These are phyloP conservation scores for Sthenelais limicola DNA, from an alignment of 2,888 invertebrate species.

Conservation along the genomic window DNA sequence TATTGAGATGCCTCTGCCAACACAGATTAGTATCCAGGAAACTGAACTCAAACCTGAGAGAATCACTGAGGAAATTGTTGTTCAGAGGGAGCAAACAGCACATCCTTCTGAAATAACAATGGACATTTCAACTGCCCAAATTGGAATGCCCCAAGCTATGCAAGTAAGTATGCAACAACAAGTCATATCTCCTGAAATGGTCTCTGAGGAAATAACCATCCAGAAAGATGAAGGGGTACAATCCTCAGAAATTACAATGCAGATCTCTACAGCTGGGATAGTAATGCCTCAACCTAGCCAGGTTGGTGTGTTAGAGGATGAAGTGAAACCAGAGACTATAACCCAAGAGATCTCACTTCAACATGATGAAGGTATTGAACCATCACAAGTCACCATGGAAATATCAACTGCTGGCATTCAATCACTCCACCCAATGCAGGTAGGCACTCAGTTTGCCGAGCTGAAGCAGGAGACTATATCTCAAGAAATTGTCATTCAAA, in stretches of 20 bases:
- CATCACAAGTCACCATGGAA: constrained; percentile 23
- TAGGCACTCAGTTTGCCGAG: constrained; percentile 18
- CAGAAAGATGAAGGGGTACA: constrained; percentile 25
- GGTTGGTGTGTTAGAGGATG: not conserved
- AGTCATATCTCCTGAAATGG: not conserved
- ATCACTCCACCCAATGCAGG: constrained; percentile 24
- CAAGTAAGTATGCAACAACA: not conserved
- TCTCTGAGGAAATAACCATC: not conserved
- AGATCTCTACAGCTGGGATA: constrained; percentile 36
- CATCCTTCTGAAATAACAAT: not conserved
- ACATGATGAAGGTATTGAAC: not conserved
- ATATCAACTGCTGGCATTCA: constrained; percentile 20
- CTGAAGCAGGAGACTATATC: constrained; percentile 33
- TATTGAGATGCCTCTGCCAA: constrained; percentile 36
- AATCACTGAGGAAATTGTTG: not conserved
- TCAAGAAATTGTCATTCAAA: constrained; percentile 28
- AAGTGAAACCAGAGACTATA: constrained; percentile 36
- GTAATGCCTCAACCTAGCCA: constrained; percentile 12
- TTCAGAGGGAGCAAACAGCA: not conserved
- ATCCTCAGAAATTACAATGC: constrained; percentile 28
- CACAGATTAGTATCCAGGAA: constrained; percentile 38
- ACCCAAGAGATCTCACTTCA: constrained; percentile 8
- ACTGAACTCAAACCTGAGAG: not conserved
- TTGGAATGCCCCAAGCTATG: not conserved
- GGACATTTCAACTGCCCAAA: not conserved